Percentiles rank a stretch among this genome's conserved stretches.
These are phyloP conservation scores for Pyrochroa serraticornis DNA, from an alignment of 2,888 invertebrate genomes.

Conservation along the genomic window DNA sequence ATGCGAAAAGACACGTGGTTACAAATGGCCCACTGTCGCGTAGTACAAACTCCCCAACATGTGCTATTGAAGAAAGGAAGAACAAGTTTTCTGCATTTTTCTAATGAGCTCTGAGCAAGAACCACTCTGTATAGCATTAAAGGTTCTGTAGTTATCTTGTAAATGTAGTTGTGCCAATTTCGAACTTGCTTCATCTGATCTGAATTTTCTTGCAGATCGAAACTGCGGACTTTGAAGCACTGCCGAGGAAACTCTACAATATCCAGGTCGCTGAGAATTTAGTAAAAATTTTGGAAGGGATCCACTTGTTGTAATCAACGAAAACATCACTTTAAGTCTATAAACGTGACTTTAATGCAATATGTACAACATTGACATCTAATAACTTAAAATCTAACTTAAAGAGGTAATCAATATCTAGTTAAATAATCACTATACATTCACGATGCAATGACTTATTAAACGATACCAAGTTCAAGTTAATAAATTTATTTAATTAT, in stretches of 20 bases:
- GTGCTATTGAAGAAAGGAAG: too few relatives aligned
- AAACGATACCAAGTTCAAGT: slow-evolving; percentile 8
- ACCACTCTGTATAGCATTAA: too few relatives aligned
- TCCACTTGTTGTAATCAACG: slow-evolving; percentile 45
- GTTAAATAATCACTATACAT: slow-evolving; percentile 39
- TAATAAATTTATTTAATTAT: slow-evolving; percentile 6
- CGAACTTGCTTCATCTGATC: background rate
- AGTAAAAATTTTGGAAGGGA: slow-evolving; percentile 60
- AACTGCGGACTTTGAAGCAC: slow-evolving; percentile 70
- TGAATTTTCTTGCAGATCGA: slow-evolving; percentile 63
- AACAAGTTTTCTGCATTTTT: too few relatives aligned
- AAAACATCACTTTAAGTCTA: slow-evolving; percentile 38
- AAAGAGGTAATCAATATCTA: slow-evolving; percentile 43
- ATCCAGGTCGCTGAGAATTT: slow-evolving; percentile 61
- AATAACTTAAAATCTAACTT: slow-evolving; percentile 47
- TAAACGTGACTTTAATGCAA: slow-evolving; percentile 55
- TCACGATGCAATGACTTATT: slow-evolving; percentile 17
- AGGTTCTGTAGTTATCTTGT: too few relatives aligned
- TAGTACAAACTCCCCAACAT: too few relatives aligned
- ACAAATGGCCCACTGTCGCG: too few relatives aligned
- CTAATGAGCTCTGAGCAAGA: too few relatives aligned
- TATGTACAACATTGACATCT: slow-evolving; percentile 56
- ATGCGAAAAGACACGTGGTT: too few relatives aligned
- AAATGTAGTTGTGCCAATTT: too few relatives aligned
- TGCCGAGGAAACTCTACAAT: slow-evolving; percentile 64